Conservation (phyloP, 2,797 vertebrate genomes). For the Xiphorhynchus erythropygius region DNA sequence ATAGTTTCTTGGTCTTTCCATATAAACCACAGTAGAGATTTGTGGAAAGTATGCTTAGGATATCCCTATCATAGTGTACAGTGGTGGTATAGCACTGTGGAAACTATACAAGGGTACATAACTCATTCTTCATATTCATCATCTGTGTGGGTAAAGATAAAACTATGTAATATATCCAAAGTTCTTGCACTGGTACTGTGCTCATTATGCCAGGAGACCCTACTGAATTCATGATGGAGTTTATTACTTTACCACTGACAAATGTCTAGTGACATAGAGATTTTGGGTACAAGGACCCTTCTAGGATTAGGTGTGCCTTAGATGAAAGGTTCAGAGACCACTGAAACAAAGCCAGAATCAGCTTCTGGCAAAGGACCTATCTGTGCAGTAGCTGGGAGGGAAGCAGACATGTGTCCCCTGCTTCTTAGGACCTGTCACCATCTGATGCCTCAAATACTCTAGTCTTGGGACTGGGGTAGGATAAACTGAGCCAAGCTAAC, state of each 20-base stretch:
- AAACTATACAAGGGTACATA: not conserved
- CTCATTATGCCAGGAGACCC: not conserved
- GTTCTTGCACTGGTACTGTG: not conserved
- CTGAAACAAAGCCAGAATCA: not conserved
- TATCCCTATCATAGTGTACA: not conserved
- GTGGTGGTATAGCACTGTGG: accelerated
- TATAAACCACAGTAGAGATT: not conserved
- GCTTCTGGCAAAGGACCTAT: not conserved
- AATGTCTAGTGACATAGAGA: not conserved
- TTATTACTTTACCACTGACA: not conserved
- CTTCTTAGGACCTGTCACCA: not conserved
- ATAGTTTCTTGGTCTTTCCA: not conserved
- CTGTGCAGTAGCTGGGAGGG: not conserved
- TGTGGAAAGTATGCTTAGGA: not conserved
- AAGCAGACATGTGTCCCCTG: not conserved
- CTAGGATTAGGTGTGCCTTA: not conserved
- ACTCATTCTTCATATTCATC: not conserved
- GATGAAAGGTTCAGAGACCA: not conserved
- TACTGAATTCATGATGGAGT: not conserved
- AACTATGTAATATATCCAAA: not conserved
- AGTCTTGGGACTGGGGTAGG: not conserved
- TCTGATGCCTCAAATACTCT: not conserved
- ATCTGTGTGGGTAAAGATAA: not conserved
- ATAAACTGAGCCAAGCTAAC: not conserved
- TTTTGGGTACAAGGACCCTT: not conserved